These are phyloP conservation scores for Temnothorax curvispinosus DNA, from an alignment of 1,140 invertebrate species.

Conservation along the genomic window DNA sequence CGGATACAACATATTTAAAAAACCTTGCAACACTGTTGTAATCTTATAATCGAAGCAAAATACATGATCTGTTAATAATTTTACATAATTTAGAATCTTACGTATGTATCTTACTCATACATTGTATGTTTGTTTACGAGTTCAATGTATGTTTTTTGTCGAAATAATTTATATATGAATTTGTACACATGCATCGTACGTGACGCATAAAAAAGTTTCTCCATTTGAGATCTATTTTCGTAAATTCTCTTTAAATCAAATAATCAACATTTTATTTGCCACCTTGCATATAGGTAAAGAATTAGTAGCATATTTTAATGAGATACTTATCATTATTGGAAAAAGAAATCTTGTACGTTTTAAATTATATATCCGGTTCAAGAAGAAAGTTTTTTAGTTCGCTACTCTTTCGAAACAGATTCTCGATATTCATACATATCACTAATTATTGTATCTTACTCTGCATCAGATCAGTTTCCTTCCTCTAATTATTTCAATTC, in stretches of 20 bases:
- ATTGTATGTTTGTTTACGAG: not conserved
- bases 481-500: not conserved
- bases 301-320: slow-evolving; percentile 41
- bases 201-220: not conserved
- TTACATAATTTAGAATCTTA: not conserved
- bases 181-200: not conserved
- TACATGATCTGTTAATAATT: slow-evolving; percentile 23
- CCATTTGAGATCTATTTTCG: not conserved
- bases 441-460: slow-evolving; percentile 1
- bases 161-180: not conserved
- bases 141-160: not conserved
- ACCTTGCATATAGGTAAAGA: not conserved
- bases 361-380: slow-evolving; percentile 41
- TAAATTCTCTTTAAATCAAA: slow-evolving; percentile 35
- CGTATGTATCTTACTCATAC: not conserved
- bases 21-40: not conserved
- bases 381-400: slow-evolving; percentile 1
- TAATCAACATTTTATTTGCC: slow-evolving; percentile 41
- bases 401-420: not conserved
- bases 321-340: slow-evolving; percentile 30
- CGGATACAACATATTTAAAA: not conserved
- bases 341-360: not conserved
- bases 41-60: not conserved
- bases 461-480: not conserved
- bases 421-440: slow-evolving; percentile 10